A percentile compares a stretch with the other conserved stretches of the same genome.
Conservation (phyloP, 2,797 vertebrate species). For the Moxostoma hubbsi region DNA sequence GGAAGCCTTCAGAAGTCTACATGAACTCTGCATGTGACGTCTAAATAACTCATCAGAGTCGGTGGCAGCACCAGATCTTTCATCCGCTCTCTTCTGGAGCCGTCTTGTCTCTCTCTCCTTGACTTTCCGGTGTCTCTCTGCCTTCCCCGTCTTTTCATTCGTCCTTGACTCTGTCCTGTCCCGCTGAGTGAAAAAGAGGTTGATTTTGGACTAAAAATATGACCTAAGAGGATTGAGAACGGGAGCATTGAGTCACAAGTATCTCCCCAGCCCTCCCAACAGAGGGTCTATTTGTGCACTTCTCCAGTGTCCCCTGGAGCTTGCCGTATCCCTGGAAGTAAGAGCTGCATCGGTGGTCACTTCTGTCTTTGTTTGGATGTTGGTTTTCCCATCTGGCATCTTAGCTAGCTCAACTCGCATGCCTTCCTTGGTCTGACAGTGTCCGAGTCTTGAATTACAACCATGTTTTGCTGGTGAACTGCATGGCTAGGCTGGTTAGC, state of each 20-base stretch:
- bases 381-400: neutral
- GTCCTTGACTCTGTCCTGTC: slow-evolving; percentile 43
- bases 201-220: slow-evolving; percentile 26
- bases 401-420: neutral
- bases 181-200: slow-evolving; percentile 61
- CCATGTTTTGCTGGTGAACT: too few relatives aligned
- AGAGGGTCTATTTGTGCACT: slow-evolving; percentile 6
- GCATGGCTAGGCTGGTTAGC: too few relatives aligned
- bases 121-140: slow-evolving; percentile 19
- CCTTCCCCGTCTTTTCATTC: slow-evolving; percentile 61
- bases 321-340: neutral
- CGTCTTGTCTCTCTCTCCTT: slow-evolving; percentile 46
- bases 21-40: neutral
- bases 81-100: slow-evolving; percentile 53
- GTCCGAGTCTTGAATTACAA: neutral
- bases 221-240: slow-evolving; percentile 26
- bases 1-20: slow-evolving; percentile 28
- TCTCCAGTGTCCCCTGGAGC: neutral
- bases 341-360: too few relatives aligned
- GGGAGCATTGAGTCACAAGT: neutral
- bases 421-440: neutral
- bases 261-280: neutral
- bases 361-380: neutral
- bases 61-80: slow-evolving; percentile 40
- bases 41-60: slow-evolving; percentile 58